Percentiles rank a stretch among this genome's conserved stretches.
Evolutionary conservation across 2,797 vertebrate genomes (phyloP).

Genomic region (Danio kyathit): DNA sequence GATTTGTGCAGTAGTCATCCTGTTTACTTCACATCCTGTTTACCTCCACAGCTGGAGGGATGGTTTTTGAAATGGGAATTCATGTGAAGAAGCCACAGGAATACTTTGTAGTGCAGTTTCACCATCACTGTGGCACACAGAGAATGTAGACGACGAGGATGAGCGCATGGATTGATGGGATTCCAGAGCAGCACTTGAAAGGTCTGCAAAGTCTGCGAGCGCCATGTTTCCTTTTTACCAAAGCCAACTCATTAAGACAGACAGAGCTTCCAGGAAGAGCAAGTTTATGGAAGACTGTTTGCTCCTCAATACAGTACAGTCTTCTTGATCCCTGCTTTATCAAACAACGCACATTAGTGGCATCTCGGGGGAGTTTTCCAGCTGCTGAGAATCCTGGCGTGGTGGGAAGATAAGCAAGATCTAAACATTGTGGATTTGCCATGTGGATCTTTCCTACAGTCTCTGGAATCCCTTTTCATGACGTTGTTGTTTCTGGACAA

Average conservation of each 20-base stretch:
- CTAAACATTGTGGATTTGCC: constrained; percentile 61
- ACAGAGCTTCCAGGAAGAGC: constrained; percentile 48
- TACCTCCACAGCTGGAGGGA: constrained; percentile 25
- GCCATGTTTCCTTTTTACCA: constrained; percentile 35
- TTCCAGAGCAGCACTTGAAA: constrained; percentile 56
- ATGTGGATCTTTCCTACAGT: constrained; percentile 57
- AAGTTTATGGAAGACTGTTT: constrained; percentile 49
- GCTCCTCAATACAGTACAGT: constrained; percentile 11
- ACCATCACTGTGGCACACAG: constrained; percentile 26
- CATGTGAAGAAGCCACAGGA: constrained; percentile 2
- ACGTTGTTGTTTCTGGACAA: constrained; percentile 41
- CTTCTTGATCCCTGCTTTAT: constrained; percentile 20
- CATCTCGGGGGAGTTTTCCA: constrained; percentile 33
- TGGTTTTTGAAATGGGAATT: constrained; percentile 42
- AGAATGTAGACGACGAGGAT: constrained; percentile 10
- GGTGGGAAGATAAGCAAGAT: constrained; percentile 29
- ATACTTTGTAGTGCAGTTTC: constrained; percentile 42
- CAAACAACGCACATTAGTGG: constrained; percentile 32
- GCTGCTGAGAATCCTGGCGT: constrained; percentile 33
- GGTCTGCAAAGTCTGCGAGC: constrained; percentile 35
- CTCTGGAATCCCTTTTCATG: constrained; percentile 59
- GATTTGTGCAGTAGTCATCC: constrained; percentile 12
- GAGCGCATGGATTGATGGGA: constrained; percentile 49
- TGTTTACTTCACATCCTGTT: constrained; percentile 25
- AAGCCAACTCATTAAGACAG: constrained; percentile 47